Conservation (phyloP, 2,797 vertebrate species). For the Sternotherus odoratus region DNA sequence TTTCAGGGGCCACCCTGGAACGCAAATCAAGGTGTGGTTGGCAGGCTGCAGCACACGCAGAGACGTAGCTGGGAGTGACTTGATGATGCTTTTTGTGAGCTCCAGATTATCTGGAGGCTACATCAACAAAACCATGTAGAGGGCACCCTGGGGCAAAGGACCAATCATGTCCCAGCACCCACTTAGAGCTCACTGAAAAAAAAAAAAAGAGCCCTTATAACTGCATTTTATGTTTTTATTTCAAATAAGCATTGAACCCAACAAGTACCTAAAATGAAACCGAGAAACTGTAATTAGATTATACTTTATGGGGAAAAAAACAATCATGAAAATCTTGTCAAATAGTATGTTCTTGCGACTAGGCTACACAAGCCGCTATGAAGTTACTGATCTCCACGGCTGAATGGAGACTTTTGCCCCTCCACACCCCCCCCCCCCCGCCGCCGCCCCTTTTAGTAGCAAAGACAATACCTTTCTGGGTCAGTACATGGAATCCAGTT, state of each 20-base stretch:
- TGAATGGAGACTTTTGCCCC: neutral
- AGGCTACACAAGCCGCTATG: neutral
- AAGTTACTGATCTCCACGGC: neutral
- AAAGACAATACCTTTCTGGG: conserved; percentile 54
- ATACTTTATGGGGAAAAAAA: neutral
- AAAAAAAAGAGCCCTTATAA: neutral
- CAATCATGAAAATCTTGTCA: neutral
- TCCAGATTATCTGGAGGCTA: neutral
- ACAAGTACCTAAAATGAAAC: neutral
- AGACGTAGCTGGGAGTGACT: no score
- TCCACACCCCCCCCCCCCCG: neutral
- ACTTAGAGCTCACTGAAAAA: neutral
- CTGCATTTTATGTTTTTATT: neutral
- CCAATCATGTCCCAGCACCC: neutral
- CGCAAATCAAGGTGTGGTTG: neutral
- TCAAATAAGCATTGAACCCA: neutral
- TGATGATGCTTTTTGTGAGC: no score
- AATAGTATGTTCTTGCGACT: neutral
- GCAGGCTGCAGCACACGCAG: neutral
- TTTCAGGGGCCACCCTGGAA: no score
- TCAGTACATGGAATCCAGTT: conserved; percentile 70
- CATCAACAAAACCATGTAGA: neutral
- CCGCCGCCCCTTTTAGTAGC: accelerated
- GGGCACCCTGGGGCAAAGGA: neutral
- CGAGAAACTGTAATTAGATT: neutral